Evolutionary conservation across 2,113 vertebrate genomes (phyloP), one percentile per base, ranked within the genome.

Genomic region (Leptodactylus fuscus): DNA sequence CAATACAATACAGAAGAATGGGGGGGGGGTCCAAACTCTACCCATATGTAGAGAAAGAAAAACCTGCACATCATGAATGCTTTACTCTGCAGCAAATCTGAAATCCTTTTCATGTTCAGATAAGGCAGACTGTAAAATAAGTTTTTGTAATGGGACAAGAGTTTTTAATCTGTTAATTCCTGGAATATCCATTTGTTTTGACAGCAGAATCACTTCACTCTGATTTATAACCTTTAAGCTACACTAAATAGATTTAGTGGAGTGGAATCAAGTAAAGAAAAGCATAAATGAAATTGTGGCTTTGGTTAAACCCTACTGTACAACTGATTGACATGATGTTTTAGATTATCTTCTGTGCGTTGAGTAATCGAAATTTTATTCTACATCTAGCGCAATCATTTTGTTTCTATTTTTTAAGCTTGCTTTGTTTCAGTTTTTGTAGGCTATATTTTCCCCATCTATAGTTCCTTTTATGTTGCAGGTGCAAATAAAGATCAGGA

Each of bases 211-310:
- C 65, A 0, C 2, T 36, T 69, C 3, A 16, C 60, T 32, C 34
- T 10, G 16, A 69, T 69, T 36, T 36, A 69, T 22, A 32, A 12
- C 60, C 29, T 16, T 65, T 65, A 69, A 38, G 65, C 65, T 12
- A 69, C 32, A 20, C 12, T 69, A 69, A 36, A 69, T 11, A 36
- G 65, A 69, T 69, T 69, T 69, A 20, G 32, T 36, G 34, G 65
- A 69, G 65, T 69, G 32, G 32, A 69, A 69, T 36, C 65, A 36
- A 36, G 65, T 38, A 69, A 69, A 22, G 15, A 69, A 67, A 67
- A 67, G 62, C 65, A 36, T 69, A 38, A 69, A 36, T 38, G 5
- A 69, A 36, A 36, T 69, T 69, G 65, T 69, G 65, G 65, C 65
- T 69, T 69, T 69, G 65, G 65, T 69, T 69, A 20, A 69, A 36